Evolutionary conservation across 2,113 vertebrate genomes (phyloP), one percentile per base, ranked within the genome.

Genomic region (Pleuronectes platessa): DNA sequence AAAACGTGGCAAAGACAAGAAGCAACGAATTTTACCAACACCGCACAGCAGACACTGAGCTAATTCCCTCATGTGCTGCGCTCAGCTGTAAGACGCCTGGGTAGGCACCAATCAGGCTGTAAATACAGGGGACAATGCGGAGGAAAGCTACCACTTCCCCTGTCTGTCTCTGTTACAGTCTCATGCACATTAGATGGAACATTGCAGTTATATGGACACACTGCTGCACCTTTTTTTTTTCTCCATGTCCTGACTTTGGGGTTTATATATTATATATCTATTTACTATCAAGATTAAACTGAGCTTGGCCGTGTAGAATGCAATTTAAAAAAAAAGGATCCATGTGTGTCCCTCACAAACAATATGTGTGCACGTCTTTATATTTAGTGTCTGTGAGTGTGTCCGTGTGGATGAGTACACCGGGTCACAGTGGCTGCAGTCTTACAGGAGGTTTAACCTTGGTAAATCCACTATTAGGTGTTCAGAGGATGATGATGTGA

Each of bases 391-490:
- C 49, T 4, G 59, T 20, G 81, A 37, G 61, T 75, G 51, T 64
- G 73, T 53, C 61, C 54, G 47, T 74, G 59, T 23, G 69, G 81
- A 87, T 84, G 83, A 74, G 86, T 86, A 87, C 89, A 90, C 77
- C 84, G 69, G 88, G 89, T 91, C 88, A 89, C 72, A 71, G 78
- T 86, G 86, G 86, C 82, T 87, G 83, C 85, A 92, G 89, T 91
- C 91, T 91, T 83, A 65, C 81, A 60, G 88, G 84, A 79, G 91
- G 84, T 92, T 92, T 93, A 89, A 93, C 93, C 91, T 91, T 88
- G 86, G 89, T 84, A 92, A 92, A 93, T 92, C 90, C 90, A 91
- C 87, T 92, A 91, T 92, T 90, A 92, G 90, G 88, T 91, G 88
- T 89, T 90, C 79, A 78, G 85, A 88, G 89, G 85, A 92, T 91